Conservation (phyloP, 2,888 invertebrate genomes). For the Pseudoips prasinana region DNA sequence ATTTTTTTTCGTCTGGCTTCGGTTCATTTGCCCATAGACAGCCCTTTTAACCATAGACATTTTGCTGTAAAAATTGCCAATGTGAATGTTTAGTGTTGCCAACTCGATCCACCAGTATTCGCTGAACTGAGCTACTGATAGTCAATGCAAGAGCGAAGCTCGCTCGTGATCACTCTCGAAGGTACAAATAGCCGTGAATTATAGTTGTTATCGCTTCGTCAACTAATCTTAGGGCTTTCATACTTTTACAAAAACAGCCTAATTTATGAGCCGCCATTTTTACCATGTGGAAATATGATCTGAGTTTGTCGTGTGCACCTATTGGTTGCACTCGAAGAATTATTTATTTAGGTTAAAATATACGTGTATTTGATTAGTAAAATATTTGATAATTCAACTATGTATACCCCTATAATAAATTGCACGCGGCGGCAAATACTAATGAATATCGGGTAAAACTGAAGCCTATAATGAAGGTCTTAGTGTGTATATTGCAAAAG, state of each 20-base stretch:
- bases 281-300: conserved; percentile 4
- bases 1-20: too few relatives aligned
- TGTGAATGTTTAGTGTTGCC: conserved; percentile 9
- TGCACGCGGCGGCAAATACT: not conserved
- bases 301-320: conserved; percentile 9
- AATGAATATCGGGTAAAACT: not conserved
- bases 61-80: conserved; percentile 8
- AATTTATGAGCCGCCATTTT: conserved; percentile 18
- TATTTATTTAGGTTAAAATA: not conserved
- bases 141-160: conserved; percentile 24
- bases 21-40: too few relatives aligned
- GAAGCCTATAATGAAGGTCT: not conserved
- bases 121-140: conserved; percentile 7
- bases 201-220: conserved; percentile 43
- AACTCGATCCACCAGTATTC: conserved; percentile 14
- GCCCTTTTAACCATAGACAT: too few relatives aligned
- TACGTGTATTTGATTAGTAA: not conserved
- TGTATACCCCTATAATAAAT: not conserved
- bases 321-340: not conserved
- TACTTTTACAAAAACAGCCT: conserved; percentile 34
- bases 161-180: conserved; percentile 41
- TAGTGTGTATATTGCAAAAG: not conserved
- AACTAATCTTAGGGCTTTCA: conserved; percentile 40
- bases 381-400: too few relatives aligned
- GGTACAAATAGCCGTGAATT: conserved; percentile 65